These are phyloP conservation scores for Leucoma salicis DNA, from an alignment of 2,888 invertebrate genomes.

Conservation along the genomic window DNA sequence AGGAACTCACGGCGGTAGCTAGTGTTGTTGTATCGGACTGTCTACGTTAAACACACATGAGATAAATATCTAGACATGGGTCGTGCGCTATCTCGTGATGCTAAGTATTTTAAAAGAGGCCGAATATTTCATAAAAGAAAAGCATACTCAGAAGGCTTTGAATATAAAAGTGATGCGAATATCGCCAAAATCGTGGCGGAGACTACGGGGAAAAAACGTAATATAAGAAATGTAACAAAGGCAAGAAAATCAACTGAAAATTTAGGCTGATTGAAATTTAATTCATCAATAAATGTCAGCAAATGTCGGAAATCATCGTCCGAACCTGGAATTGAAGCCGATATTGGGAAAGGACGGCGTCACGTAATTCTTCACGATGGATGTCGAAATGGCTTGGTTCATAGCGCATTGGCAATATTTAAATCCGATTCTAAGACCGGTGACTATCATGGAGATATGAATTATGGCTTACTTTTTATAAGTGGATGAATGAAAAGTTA, in stretches of 20 bases:
- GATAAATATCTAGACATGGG: not conserved
- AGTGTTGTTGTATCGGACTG: constrained; percentile 3
- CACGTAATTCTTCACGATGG: constrained; percentile 14
- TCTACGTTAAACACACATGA: constrained; percentile 2
- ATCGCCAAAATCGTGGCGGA: constrained; percentile 6
- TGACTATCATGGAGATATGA: constrained; percentile 9
- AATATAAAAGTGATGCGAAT: constrained; percentile 16
- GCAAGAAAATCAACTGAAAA: no score
- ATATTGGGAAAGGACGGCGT: constrained; percentile 14
- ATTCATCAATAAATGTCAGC: constrained; percentile 6
- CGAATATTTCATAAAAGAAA: constrained; percentile 11
- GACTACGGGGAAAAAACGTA: no score
- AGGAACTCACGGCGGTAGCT: not conserved
- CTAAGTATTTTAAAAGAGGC: constrained; percentile 5
- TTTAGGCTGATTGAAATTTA: no score
- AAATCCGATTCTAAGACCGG: constrained; percentile 5
- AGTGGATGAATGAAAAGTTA: not conserved
- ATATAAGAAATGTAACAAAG: no score
- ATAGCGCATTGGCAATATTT: constrained; percentile 3
- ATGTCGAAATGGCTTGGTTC: constrained; percentile 4
- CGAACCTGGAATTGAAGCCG: constrained; percentile 8
- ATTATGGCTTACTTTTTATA: not conserved
- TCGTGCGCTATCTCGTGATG: constrained; percentile 1
- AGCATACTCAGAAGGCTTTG: constrained; percentile 9
- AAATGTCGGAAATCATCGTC: constrained; percentile 15